Conservation (phyloP, 2,113 vertebrate genomes). For the Ochotona curzoniae region DNA sequence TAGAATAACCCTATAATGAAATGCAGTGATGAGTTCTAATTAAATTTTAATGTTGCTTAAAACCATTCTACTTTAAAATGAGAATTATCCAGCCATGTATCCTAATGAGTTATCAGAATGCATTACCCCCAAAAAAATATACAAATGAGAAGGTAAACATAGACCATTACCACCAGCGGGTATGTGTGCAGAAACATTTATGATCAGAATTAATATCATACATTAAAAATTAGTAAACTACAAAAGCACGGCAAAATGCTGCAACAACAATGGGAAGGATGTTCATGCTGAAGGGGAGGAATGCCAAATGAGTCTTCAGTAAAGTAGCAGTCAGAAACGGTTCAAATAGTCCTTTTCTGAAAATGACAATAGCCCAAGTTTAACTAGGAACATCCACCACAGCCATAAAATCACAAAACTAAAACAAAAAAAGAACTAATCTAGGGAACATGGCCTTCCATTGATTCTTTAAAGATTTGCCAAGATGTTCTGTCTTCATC, state of each 20-base stretch:
- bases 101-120: conserved; percentile 84
- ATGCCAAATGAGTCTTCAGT: conserved; percentile 28
- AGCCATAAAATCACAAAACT: not conserved
- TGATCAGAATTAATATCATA: conserved; percentile 74
- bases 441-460: not conserved
- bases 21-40: conserved; percentile 85
- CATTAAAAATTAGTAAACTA: conserved; percentile 65
- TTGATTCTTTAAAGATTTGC: conserved; percentile 39
- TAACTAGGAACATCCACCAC: not conserved
- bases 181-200: conserved; percentile 64
- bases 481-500: not conserved
- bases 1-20: conserved; percentile 87
- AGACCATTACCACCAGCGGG: conserved; percentile 58
- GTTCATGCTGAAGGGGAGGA: conserved; percentile 14
- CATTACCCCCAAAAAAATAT: conserved; percentile 58
- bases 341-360: conserved; percentile 26
- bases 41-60: conserved; percentile 85
- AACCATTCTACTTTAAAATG: conserved; percentile 81
- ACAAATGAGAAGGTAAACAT: conserved; percentile 72
- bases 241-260: conserved; percentile 55
- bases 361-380: not conserved
- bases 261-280: not conserved
- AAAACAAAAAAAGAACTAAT: not conserved
- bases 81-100: conserved; percentile 77
- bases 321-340: not conserved